Percentiles rank a stretch among this genome's conserved stretches.
Conservation (phyloP, 2,797 vertebrate genomes). For the Acropternis orthonyx region DNA sequence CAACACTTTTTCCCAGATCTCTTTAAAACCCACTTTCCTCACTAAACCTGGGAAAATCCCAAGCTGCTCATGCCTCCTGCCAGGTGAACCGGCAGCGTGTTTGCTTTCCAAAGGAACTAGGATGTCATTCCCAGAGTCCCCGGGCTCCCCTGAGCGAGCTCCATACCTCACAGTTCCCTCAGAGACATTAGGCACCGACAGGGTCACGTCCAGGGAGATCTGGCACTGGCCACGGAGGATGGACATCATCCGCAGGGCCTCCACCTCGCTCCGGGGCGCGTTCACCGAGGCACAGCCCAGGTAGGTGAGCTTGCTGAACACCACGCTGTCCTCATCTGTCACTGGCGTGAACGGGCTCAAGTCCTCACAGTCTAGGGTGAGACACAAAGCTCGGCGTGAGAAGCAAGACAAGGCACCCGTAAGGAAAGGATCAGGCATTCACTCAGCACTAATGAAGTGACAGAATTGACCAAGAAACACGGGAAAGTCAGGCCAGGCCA, state of each 20-base stretch:
- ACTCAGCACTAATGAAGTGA: background rate
- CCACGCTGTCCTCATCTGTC: conserved; percentile 94
- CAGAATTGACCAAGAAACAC: background rate
- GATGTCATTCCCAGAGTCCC: no score
- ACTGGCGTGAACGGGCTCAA: conserved; percentile 85
- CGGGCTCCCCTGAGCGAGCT: background rate
- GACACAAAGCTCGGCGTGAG: background rate
- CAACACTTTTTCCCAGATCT: background rate
- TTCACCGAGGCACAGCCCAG: conserved; percentile 97
- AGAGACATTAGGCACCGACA: conserved; percentile 95
- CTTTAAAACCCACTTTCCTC: background rate
- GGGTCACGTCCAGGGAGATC: conserved; percentile 90
- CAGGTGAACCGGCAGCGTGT: background rate
- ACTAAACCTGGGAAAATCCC: background rate
- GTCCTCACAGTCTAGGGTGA: conserved; percentile 69
- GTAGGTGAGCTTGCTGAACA: conserved; percentile 98
- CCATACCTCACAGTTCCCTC: conserved; percentile 95
- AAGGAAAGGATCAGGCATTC: background rate
- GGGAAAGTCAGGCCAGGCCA: background rate
- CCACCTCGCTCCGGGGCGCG: conserved; percentile 94
- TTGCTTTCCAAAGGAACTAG: background rate
- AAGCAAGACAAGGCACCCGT: background rate
- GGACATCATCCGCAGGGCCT: conserved; percentile 97
- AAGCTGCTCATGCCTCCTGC: background rate
- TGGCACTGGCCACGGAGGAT: conserved; percentile 94